These are phyloP conservation scores for Oopsacas minuta DNA, from an alignment of 37 sponge, comb jelly and placozoan genomes.

Conservation along the genomic window DNA sequence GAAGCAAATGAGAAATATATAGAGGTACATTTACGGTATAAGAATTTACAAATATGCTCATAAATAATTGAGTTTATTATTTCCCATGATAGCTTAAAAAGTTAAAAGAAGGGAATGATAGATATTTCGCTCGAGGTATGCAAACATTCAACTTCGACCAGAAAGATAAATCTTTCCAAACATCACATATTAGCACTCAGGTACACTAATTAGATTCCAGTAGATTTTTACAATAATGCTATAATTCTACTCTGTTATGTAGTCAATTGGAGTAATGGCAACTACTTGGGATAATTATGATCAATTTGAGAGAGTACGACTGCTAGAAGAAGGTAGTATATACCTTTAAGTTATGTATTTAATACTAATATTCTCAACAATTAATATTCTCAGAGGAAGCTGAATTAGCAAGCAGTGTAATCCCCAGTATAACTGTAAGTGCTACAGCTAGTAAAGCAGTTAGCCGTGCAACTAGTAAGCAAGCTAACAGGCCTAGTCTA, in stretches of 20 bases:
- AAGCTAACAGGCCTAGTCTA: conserved; percentile 19
- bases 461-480: conserved; percentile 33
- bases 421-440: background rate
- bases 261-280: conserved; percentile 58
- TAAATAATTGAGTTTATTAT: background rate
- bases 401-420: background rate
- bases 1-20: conserved; percentile 48
- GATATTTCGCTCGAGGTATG: conserved; percentile 70
- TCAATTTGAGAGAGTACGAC: conserved; percentile 36
- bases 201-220: conserved; percentile 19
- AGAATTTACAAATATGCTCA: background rate
- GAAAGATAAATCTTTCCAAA: conserved; percentile 75
- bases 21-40: conserved; percentile 32
- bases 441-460: background rate
- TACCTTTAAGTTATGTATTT: background rate
- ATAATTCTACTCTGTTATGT: background rate
- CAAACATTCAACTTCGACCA: conserved; percentile 74
- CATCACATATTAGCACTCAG: conserved; percentile 33
- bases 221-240: background rate
- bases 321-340: background rate
- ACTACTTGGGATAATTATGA: conserved; percentile 91
- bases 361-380: background rate
- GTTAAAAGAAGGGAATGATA: conserved; percentile 60
- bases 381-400: background rate
- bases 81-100: conserved; percentile 30